phyloP scores from a whole-genome alignment of 2,888 invertebrate species.

The Pherbina coryleti region DNA sequence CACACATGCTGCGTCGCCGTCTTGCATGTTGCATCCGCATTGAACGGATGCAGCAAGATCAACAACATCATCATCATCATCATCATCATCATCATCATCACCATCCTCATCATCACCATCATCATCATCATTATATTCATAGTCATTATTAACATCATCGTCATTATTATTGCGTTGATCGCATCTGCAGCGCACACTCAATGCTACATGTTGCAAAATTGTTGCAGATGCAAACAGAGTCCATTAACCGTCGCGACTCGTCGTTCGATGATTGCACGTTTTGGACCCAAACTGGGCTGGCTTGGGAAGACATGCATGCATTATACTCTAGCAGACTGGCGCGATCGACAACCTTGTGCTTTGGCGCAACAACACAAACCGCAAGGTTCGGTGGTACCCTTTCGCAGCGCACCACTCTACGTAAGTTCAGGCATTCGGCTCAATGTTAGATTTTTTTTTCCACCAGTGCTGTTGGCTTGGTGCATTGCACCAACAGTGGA shows the following conservation, averaged over 20 bases:
- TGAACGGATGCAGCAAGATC: slow-evolving; percentile 24
- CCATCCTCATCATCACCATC: slow-evolving; percentile 22
- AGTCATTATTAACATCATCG: slow-evolving; percentile 21
- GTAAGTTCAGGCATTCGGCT: not conserved
- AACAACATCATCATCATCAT: slow-evolving; percentile 10
- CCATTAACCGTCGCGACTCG: slow-evolving; percentile 42
- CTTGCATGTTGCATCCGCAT: slow-evolving; percentile 34
- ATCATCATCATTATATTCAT: not conserved
- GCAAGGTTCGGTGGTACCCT: not conserved
- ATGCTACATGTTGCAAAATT: slow-evolving; percentile 34
- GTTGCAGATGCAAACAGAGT: slow-evolving; percentile 39
- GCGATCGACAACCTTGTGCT: slow-evolving; percentile 23
- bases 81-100: slow-evolving; percentile 19
- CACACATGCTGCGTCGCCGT: slow-evolving; percentile 35
- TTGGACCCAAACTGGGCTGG: not conserved
- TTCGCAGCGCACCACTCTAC: too few species aligned
- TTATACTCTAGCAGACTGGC: not conserved
- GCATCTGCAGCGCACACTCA: not conserved
- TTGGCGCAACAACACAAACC: slow-evolving; percentile 1
- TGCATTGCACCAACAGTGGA: slow-evolving; percentile 7
- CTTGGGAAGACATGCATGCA: not conserved
- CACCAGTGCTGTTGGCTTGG: not conserved
- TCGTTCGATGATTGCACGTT: not conserved
- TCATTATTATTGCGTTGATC: slow-evolving; percentile 13
- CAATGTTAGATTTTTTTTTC: not conserved